Conservation (phyloP, 2,113 vertebrate genomes). For the Microcebus jonahi region DNA sequence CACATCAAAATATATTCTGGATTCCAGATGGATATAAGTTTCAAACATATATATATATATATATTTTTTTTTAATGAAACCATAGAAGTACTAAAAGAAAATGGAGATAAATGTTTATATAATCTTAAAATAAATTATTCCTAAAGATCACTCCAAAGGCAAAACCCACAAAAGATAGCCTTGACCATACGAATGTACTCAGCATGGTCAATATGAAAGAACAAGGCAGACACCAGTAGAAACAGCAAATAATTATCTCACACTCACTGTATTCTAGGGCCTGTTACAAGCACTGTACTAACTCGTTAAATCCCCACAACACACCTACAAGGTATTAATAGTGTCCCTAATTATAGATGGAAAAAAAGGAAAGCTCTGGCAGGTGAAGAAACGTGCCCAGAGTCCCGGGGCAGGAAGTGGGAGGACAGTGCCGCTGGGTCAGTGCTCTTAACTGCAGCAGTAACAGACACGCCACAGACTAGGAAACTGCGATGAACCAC, state of each 20-base stretch:
- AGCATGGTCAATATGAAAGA: neutral
- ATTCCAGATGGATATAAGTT: neutral
- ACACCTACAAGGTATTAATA: neutral
- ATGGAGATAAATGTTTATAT: neutral
- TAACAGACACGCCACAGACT: neutral
- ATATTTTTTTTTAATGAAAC: neutral
- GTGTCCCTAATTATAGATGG: neutral
- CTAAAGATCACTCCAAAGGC: neutral
- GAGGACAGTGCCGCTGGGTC: fast-evolving
- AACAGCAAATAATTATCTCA: neutral
- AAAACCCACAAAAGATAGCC: neutral
- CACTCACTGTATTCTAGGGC: neutral
- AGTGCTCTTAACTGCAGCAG: neutral
- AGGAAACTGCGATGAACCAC: neutral
- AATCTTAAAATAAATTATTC: neutral
- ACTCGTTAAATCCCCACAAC: neutral
- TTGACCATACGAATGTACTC: neutral
- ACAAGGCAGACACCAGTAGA: neutral
- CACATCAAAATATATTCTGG: neutral
- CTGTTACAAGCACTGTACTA: neutral
- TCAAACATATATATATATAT: neutral
- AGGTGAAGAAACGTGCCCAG: neutral
- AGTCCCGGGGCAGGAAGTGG: neutral
- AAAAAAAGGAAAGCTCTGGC: neutral
- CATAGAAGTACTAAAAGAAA: neutral